Evolutionary conservation across 2,113 vertebrate genomes (phyloP), one percentile per base, ranked within the genome.

Genomic region (Dermatemys mawii): DNA sequence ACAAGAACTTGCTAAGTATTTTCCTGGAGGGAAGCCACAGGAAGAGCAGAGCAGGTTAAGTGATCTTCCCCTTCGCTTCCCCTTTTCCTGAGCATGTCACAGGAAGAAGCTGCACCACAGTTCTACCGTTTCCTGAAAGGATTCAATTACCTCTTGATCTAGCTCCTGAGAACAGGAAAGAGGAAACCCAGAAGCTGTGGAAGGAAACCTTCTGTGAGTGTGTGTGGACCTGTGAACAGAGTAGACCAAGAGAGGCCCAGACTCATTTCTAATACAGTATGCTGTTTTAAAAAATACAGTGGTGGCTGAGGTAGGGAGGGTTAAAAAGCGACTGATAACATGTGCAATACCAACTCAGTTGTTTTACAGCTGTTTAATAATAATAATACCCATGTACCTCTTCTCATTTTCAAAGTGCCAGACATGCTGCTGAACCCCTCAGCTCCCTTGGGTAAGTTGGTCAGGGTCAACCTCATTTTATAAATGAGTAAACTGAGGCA

Each of bases 21-120:
- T 96, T 95, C 94, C 86, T 93, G 95, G 96, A 96, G 83, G 82
- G 88, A 89, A 87, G 96, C 94, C 94, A 95, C 0, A 0, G 78
- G 81, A 83, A 44, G 70, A 75, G 38, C 22, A 26, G 21, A 89
- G 44, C 86, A 87, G 54, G 81, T 89, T 22, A 91, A 96, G 54
- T 81, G 48, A 48, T 75, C 38, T 26, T 22, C 90, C 84, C 87
- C 73, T 49, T 38, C 92, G 29, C 83, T 87, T 78, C n/a, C 94
- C 53, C 41, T 89, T 90, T 90, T 94, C 44, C 48, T 78, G 78
- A 38, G 17, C n/a, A 1, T 89, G 57, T 78, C 84, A 53, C 89
- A 86, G 78, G 94, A 93, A 81, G 86, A 90, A 84, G 38, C 55
- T 29, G 55, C n/a, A 41, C 88, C 80, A 49, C 78, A 92, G 78